Base-by-base conservation (phyloP, 2,797 vertebrate species). In the Pseudochirops corinnae region DNA sequence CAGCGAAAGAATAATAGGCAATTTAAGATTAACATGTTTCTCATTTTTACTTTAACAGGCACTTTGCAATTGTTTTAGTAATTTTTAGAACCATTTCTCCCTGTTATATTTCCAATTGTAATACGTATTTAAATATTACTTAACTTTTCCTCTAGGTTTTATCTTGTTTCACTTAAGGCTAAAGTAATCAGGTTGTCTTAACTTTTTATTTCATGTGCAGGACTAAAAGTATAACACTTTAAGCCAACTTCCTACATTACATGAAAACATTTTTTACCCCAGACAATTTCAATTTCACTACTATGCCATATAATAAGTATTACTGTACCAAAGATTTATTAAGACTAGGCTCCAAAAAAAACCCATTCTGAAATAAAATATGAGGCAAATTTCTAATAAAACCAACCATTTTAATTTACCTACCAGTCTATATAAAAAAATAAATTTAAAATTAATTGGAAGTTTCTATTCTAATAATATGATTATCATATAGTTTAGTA, bases 151-250 rank as follows among this genome's bases (percentile, higher is more conserved):
- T 94, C 62, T 92, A 90, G 74, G 21, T 93, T 96, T 93, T 57
- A 97, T 67, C 87, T 67, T 91, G 53, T 57, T 93, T 67, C 60
- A 52, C 82, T 91, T 93, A 58, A 97, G 93, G 21, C 55, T 92
- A 94, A 56, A 31, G 29, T 14, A 62, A 33, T 62, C 31, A 62
- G 60, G 33, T 62, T 33, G 31, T 33, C 21, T 82, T 82, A 39
- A 82, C 2, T 46, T 82, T 82, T 46, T 46, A 82, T 82, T 82
- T 82, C 74, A 46, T 26, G 21, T 11, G 24, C 9, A 82, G 0
- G 0, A 82, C 21, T 82, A 7, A 82, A 82, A 82, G 46, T 26
- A 46, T 9, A 82, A 82, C 24, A 82, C 74, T 82, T 26, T 46
- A 82, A 82, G 7, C 18, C 39, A 46, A 39, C 74, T 82, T 82